phyloP scores from a whole-genome alignment of 1,140 invertebrate genomes.

The Proctacanthus coquilletti region DNA sequence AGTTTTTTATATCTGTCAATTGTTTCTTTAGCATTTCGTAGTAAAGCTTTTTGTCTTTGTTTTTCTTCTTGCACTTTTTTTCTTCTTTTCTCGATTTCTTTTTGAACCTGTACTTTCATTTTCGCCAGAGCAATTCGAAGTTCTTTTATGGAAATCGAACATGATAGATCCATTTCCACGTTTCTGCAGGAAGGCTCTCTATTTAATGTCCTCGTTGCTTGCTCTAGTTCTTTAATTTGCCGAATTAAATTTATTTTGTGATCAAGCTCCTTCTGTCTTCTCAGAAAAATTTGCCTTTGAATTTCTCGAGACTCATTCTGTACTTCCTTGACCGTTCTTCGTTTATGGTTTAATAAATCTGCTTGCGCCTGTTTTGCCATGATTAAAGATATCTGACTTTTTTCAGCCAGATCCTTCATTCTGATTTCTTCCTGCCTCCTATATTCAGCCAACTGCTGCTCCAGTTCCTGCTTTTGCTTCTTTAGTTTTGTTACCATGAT shows the following conservation, averaged over 20 bases:
- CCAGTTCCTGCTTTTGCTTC: background rate
- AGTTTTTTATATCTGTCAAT: background rate
- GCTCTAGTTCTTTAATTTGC: background rate
- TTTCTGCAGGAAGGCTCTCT: background rate
- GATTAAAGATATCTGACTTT: background rate
- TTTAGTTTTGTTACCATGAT: background rate
- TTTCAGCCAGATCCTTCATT: background rate
- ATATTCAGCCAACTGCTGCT: background rate
- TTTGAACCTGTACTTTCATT: background rate
- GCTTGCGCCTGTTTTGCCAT: background rate
- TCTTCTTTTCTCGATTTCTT: background rate
- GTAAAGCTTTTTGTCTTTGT: background rate
- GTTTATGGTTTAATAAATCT: background rate
- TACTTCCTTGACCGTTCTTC: background rate
- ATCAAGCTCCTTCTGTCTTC: background rate
- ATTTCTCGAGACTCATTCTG: background rate
- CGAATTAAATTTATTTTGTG: background rate
- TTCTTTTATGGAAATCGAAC: background rate
- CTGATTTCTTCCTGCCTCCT: background rate
- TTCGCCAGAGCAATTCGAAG: background rate
- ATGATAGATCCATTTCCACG: background rate
- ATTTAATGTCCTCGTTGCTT: background rate
- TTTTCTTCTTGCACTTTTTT: background rate
- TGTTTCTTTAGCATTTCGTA: background rate
- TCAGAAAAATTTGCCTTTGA: background rate